Evolutionary conservation across 2,113 vertebrate species (phyloP).

Genomic region (Dromaius novaehollandiae): DNA sequence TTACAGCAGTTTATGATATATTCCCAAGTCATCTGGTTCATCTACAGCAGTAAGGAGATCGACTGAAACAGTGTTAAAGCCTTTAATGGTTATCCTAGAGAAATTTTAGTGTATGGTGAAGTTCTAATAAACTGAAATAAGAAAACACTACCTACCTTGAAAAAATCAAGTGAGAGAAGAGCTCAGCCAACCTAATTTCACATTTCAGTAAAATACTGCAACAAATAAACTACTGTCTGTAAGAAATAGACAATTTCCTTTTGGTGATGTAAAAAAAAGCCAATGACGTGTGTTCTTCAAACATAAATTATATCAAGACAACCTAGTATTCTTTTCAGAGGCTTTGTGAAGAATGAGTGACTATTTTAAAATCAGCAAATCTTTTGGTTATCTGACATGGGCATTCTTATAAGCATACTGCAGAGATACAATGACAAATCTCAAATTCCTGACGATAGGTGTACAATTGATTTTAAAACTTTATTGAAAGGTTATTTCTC

Average conservation of each 20-base stretch:
- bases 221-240: rapidly evolving
- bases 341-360: background rate
- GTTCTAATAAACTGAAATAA: background rate
- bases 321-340: background rate
- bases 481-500: background rate
- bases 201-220: background rate
- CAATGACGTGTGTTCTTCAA: background rate
- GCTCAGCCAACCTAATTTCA: background rate
- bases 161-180: background rate
- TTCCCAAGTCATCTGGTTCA: background rate
- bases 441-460: background rate
- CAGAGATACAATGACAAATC: background rate
- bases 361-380: background rate
- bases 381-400: background rate
- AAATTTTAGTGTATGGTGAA: background rate
- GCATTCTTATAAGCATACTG: background rate
- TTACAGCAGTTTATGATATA: background rate
- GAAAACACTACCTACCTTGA: background rate
- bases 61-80: background rate
- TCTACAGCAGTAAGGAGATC: background rate
- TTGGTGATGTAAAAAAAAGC: background rate
- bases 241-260: background rate
- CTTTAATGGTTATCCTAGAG: background rate
- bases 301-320: background rate
- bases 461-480: background rate